These are phyloP conservation scores for Pseudomyrmex dendroicus DNA, from an alignment of 1,140 invertebrate genomes.

Conservation along the genomic window DNA sequence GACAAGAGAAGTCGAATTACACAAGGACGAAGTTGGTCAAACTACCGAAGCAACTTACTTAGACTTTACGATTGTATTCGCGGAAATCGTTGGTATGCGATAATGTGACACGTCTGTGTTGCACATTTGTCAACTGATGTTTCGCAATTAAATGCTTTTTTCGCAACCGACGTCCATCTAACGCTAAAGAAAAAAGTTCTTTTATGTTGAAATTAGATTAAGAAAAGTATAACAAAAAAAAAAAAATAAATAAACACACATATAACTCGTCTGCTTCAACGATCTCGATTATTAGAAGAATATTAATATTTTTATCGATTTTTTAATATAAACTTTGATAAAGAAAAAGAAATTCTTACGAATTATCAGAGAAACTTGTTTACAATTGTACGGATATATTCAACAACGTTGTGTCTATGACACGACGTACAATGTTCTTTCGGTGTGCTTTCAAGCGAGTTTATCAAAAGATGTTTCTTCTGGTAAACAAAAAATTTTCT, in stretches of 20 bases:
- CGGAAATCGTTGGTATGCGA: constrained; percentile 38
- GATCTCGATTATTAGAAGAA: not conserved
- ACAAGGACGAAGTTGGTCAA: not conserved
- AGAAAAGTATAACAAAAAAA: too few relatives aligned
- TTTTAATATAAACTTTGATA: not conserved
- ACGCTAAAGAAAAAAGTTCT: too few relatives aligned
- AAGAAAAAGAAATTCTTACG: constrained; percentile 12
- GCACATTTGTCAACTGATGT: constrained; percentile 27
- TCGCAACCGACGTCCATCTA: constrained; percentile 39
- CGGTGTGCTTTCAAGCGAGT: constrained; percentile 5
- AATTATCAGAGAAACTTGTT: not conserved
- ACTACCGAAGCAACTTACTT: constrained; percentile 27
- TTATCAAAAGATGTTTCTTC: constrained; percentile 4
- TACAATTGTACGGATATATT: constrained; percentile 9
- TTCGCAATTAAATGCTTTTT: constrained; percentile 13
- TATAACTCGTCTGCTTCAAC: not conserved
- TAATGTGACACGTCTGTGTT: constrained; percentile 14
- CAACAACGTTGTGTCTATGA: constrained; percentile 29
- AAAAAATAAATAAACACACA: not conserved
- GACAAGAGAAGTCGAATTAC: not conserved
- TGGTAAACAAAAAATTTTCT: constrained; percentile 19
- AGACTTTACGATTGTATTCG: constrained; percentile 4
- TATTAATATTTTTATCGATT: not conserved
- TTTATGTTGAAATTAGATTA: constrained; percentile 1
- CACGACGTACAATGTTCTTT: constrained; percentile 9